Conservation (phyloP, 1,140 invertebrate genomes). For the Epicauta chinensis region DNA sequence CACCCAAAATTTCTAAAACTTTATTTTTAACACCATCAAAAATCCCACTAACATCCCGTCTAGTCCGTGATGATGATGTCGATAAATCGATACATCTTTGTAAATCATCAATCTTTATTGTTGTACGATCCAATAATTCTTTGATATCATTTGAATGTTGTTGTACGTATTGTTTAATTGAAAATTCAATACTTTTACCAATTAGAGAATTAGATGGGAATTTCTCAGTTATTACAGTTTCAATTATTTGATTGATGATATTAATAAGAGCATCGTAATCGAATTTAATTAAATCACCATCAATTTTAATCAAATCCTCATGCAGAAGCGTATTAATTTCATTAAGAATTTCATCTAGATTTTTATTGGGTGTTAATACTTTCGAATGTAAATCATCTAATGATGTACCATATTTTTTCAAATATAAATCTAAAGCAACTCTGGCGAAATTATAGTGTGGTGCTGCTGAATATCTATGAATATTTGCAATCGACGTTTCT, state of each 20-base stretch:
- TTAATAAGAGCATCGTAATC: not conserved
- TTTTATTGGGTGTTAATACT: not conserved
- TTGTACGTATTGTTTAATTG: not conserved
- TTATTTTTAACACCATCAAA: too few relatives aligned
- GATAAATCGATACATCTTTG: too few relatives aligned
- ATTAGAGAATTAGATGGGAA: too few relatives aligned
- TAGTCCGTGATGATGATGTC: too few relatives aligned
- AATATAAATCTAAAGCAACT: not conserved
- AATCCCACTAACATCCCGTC: too few relatives aligned
- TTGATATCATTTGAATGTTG: not conserved
- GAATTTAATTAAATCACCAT: conserved; percentile 2
- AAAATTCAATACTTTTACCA: not conserved
- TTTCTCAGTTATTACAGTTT: too few relatives aligned
- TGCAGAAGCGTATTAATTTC: conserved; percentile 2
- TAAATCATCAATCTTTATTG: not conserved
- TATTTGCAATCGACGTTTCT: not conserved
- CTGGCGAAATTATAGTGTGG: not conserved
- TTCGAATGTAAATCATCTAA: not conserved
- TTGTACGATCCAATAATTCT: not conserved
- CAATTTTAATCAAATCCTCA: not conserved
- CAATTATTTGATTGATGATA: not conserved
- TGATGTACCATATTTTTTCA: conserved; percentile 3
- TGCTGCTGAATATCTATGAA: too few relatives aligned
- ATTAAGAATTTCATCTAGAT: not conserved
- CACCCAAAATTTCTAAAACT: not conserved